Percentiles rank a stretch among this genome's conserved stretches.
Evolutionary conservation across 2,888 invertebrate genomes (phyloP).

Genomic region (Drosophila prostipennis): DNA sequence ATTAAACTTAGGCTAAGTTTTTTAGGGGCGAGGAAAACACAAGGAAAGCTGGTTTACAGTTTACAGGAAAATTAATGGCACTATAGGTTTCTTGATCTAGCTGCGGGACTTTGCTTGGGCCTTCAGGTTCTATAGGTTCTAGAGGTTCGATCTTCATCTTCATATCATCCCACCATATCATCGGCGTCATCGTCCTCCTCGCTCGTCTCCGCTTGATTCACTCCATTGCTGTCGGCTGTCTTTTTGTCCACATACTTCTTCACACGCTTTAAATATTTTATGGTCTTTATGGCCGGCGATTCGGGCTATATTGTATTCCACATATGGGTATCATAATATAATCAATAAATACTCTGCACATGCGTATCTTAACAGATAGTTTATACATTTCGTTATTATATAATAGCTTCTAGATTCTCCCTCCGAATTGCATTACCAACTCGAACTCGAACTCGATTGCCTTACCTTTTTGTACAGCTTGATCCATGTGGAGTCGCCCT

Average conservation of each 20-base stretch:
- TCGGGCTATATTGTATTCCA: slow-evolving; percentile 76
- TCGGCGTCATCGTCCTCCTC: slow-evolving; percentile 88
- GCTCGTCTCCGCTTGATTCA: slow-evolving; percentile 71
- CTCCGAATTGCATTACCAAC: background rate
- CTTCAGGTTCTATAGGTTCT: background rate
- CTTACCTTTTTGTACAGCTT: slow-evolving; percentile 99
- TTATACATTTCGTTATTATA: background rate
- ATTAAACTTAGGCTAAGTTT: background rate
- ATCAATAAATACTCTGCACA: background rate
- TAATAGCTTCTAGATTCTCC: too few relatives aligned
- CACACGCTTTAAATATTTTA: slow-evolving; percentile 84
- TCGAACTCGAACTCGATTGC: slow-evolving; percentile 51
- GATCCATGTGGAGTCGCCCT: slow-evolving; percentile 99
- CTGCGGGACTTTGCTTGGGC: background rate
- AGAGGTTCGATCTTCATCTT: too few relatives aligned
- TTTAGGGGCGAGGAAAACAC: background rate
- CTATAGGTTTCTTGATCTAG: background rate
- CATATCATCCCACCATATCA: slow-evolving; percentile 88
- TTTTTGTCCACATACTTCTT: slow-evolving; percentile 84
- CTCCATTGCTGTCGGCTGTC: slow-evolving; percentile 79
- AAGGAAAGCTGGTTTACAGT: background rate
- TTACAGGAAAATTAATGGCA: slow-evolving; percentile 2
- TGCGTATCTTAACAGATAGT: background rate
- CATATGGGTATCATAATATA: background rate
- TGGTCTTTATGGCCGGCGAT: slow-evolving; percentile 83